Conservation (phyloP, 2,888 invertebrate genomes). For the Apoda limacodes region DNA sequence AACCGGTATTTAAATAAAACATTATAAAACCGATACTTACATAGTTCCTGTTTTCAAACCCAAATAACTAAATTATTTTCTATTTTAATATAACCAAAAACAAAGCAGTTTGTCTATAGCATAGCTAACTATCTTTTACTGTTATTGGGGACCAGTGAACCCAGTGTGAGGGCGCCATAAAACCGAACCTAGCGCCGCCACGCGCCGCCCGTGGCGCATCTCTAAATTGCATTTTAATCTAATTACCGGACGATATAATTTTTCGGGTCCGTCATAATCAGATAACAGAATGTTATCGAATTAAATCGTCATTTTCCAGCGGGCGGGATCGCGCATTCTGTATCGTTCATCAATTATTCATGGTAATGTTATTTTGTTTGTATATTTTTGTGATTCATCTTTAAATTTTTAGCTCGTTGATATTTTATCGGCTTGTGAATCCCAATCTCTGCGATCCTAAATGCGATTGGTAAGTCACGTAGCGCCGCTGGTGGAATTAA, state of each 20-base stretch:
- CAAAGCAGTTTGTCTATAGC: too few species aligned
- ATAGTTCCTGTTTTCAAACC: too few species aligned
- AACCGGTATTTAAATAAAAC: too few species aligned
- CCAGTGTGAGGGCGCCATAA: constrained; percentile 31
- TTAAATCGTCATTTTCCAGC: constrained; percentile 47
- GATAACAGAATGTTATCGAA: constrained; percentile 61
- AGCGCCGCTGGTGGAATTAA: too few species aligned
- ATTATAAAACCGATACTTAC: too few species aligned
- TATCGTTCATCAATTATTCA: constrained; percentile 29
- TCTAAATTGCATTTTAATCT: constrained; percentile 69
- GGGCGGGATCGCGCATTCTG: constrained; percentile 38
- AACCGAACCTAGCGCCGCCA: constrained; percentile 32
- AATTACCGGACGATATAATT: constrained; percentile 66
- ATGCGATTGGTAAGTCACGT: too few species aligned
- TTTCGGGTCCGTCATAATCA: constrained; percentile 64
- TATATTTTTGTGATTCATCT: constrained; percentile 16
- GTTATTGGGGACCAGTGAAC: too few species aligned
- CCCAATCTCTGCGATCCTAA: too few species aligned
- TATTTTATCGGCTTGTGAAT: constrained; percentile 2
- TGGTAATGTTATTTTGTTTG: constrained; percentile 18
- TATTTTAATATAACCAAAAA: too few species aligned
- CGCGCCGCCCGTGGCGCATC: constrained; percentile 58
- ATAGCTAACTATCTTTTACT: too few species aligned
- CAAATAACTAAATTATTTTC: too few species aligned
- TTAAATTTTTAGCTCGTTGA: constrained; percentile 6